phyloP scores from a whole-genome alignment of 1,140 invertebrate species.

The Solen grandis region DNA sequence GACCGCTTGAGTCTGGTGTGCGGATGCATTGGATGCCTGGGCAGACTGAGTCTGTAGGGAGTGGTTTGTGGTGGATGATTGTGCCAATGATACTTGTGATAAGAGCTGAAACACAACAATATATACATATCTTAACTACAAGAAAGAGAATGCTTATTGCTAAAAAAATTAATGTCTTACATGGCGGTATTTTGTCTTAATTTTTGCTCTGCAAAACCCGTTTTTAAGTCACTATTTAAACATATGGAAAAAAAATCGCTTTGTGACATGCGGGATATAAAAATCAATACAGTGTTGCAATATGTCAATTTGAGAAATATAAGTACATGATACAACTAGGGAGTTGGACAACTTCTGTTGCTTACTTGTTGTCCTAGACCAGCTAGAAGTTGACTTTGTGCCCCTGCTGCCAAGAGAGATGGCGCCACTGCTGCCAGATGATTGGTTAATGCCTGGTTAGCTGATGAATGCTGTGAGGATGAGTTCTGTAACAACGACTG shows the following conservation, averaged over 20 bases:
- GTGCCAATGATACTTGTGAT: slow-evolving; percentile 49
- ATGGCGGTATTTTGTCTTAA: too few species aligned
- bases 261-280: too few species aligned
- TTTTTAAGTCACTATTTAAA: too few species aligned
- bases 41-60: slow-evolving; percentile 1
- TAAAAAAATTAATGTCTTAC: too few species aligned
- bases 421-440: slow-evolving; percentile 81
- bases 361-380: slow-evolving; percentile 80
- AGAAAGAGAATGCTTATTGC: not conserved
- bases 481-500: slow-evolving; percentile 42
- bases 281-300: too few species aligned
- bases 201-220: too few species aligned
- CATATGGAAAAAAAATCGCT: too few species aligned
- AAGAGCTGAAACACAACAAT: slow-evolving; percentile 28
- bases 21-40: slow-evolving; percentile 24
- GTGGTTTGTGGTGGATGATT: slow-evolving; percentile 25
- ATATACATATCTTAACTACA: not conserved
- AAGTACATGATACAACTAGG: too few species aligned
- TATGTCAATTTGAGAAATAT: too few species aligned
- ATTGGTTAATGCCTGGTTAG: slow-evolving; percentile 67
- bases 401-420: slow-evolving; percentile 84
- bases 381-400: slow-evolving; percentile 85
- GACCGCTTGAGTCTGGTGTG: slow-evolving; percentile 33
- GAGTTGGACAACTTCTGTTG: too few species aligned
- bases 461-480: slow-evolving; percentile 52